Evolutionary conservation across 2,888 invertebrate genomes (phyloP).

Genomic region (Thereva nobilitata): DNA sequence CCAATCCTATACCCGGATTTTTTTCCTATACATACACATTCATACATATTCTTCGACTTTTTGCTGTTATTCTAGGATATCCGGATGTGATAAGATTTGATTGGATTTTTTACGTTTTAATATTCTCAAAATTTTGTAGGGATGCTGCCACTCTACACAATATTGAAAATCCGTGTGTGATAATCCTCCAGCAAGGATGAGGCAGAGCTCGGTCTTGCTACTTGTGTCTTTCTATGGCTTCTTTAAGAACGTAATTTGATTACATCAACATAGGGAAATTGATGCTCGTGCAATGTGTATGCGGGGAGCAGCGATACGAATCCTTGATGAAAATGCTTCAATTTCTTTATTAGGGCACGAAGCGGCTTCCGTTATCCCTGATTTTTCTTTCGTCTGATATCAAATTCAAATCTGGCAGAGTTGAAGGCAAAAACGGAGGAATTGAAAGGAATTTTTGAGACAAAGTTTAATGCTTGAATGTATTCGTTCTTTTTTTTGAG

Average conservation of each 20-base stretch:
- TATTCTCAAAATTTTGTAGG: conserved; percentile 29
- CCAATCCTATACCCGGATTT: background rate
- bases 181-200: conserved; percentile 3
- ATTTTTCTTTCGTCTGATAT: no score
- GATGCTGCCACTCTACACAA: conserved; percentile 17
- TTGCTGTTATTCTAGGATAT: conserved; percentile 26
- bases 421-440: no score
- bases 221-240: conserved; percentile 26
- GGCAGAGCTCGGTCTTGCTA: background rate
- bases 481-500: no score
- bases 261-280: conserved; percentile 23
- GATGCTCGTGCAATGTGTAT: background rate
- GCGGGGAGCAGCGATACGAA: conserved; percentile 2
- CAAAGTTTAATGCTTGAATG: no score
- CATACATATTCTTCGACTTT: conserved; percentile 1
- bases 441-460: no score
- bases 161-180: background rate
- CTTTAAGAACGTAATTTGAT: conserved; percentile 22
- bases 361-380: no score
- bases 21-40: conserved; percentile 4
- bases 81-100: conserved; percentile 8
- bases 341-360: no score
- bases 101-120: conserved; percentile 27
- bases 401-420: no score
- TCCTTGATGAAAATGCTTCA: background rate